Percentiles rank a stretch among this genome's conserved stretches.
Evolutionary conservation across 2,113 vertebrate species (phyloP).

Genomic region (Megatriorchis doriae): DNA sequence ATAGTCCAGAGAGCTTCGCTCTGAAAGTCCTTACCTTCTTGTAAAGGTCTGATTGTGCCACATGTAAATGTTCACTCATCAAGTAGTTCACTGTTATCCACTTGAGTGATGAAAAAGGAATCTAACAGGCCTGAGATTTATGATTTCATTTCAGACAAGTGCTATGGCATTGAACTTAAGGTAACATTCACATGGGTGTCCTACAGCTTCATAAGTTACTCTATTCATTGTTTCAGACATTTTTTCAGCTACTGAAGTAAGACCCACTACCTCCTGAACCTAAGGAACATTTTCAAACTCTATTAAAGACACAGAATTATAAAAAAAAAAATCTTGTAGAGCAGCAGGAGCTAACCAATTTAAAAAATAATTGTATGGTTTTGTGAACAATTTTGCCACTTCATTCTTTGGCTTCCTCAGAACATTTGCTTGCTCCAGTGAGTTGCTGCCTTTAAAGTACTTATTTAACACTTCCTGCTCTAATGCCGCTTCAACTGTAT

Average conservation of each 20-base stretch:
- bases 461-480: background rate
- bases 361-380: background rate
- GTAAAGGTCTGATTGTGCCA: background rate
- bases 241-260: background rate
- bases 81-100: background rate
- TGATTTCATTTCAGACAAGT: background rate
- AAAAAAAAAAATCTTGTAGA: background rate
- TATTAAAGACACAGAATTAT: background rate
- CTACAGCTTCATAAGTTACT: background rate
- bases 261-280: background rate
- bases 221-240: background rate
- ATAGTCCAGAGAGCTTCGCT: background rate
- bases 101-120: background rate
- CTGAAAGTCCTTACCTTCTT: background rate
- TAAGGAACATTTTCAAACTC: background rate
- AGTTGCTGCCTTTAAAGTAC: background rate
- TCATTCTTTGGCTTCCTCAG: background rate
- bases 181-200: background rate
- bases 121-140: background rate
- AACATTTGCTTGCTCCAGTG: background rate
- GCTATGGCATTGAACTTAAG: background rate
- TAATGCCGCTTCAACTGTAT: background rate
- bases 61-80: accelerated
- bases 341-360: background rate
- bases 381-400: background rate